phyloP scores from a whole-genome alignment of 2,113 vertebrate genomes.

The Xerus inauris region DNA sequence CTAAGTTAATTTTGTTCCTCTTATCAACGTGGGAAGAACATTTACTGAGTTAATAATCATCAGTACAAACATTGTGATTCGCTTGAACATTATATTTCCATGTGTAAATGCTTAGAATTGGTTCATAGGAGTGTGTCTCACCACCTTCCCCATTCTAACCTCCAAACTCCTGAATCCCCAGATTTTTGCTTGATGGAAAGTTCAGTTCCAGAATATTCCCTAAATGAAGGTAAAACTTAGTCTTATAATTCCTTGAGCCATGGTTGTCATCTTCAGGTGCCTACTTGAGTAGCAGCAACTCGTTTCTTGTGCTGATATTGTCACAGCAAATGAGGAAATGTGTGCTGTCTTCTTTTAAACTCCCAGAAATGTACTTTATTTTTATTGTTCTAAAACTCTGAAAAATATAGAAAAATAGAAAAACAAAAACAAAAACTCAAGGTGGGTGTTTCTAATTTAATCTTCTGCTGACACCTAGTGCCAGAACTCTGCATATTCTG shows the following conservation, averaged over 20 bases:
- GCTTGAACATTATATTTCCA: background rate
- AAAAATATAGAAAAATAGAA: background rate
- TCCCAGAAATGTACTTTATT: background rate
- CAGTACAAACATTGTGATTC: background rate
- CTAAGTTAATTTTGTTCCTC: background rate
- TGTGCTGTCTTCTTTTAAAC: background rate
- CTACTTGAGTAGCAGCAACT: background rate
- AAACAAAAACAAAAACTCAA: background rate
- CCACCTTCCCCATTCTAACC: background rate
- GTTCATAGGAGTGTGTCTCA: background rate
- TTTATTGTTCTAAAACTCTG: conserved; percentile 21
- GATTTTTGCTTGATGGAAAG: conserved; percentile 14
- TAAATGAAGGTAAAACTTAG: background rate
- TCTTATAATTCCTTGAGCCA: background rate
- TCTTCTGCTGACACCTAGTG: conserved; percentile 81
- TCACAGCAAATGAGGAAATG: background rate
- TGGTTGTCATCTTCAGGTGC: background rate
- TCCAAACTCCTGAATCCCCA: background rate
- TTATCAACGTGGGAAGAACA: background rate
- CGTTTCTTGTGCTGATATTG: background rate
- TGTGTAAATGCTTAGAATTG: background rate
- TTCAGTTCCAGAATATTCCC: background rate
- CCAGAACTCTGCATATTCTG: conserved; percentile 62
- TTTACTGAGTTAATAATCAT: background rate
- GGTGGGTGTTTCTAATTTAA: conserved; percentile 57